phyloP scores from a whole-genome alignment of 1,140 invertebrate species.

The Campoletis sonorensis region DNA sequence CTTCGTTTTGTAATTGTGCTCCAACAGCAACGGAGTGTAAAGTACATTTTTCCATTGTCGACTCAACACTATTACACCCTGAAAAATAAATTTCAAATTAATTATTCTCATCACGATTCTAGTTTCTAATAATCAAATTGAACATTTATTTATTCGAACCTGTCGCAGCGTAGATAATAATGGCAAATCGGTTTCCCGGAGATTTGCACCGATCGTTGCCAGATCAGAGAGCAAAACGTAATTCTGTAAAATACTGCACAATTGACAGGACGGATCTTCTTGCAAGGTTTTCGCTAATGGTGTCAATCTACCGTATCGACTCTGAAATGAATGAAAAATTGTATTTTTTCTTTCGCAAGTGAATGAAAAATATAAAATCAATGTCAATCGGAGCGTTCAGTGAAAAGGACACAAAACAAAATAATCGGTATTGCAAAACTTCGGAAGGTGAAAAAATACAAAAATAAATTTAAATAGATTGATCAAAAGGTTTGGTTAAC shows the following conservation, averaged over 20 bases:
- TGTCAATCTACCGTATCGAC: constrained; percentile 93
- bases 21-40: constrained; percentile 93
- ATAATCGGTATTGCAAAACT: too few relatives aligned
- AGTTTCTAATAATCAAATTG: not conserved
- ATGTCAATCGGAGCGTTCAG: not conserved
- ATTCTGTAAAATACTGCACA: constrained; percentile 92
- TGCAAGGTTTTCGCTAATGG: constrained; percentile 93
- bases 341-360: not conserved
- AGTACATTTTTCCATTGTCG: constrained; percentile 98
- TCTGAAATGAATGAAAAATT: constrained; percentile 77
- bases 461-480: too few relatives aligned
- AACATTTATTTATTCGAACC: constrained; percentile 69
- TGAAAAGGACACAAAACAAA: too few relatives aligned
- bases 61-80: constrained; percentile 94
- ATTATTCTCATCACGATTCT: too few relatives aligned
- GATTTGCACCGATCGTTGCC: constrained; percentile 87
- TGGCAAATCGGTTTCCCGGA: constrained; percentile 90
- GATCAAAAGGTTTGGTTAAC: not conserved
- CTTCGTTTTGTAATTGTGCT: constrained; percentile 92
- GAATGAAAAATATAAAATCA: not conserved
- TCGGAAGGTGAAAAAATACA: too few relatives aligned
- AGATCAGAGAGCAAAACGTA: constrained; percentile 88
- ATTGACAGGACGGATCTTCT: constrained; percentile 96
- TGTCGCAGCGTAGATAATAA: constrained; percentile 92
- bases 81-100: constrained; percentile 49